phyloP scores from a whole-genome alignment of 2,113 vertebrate species.

The Callaeas wilsoni region DNA sequence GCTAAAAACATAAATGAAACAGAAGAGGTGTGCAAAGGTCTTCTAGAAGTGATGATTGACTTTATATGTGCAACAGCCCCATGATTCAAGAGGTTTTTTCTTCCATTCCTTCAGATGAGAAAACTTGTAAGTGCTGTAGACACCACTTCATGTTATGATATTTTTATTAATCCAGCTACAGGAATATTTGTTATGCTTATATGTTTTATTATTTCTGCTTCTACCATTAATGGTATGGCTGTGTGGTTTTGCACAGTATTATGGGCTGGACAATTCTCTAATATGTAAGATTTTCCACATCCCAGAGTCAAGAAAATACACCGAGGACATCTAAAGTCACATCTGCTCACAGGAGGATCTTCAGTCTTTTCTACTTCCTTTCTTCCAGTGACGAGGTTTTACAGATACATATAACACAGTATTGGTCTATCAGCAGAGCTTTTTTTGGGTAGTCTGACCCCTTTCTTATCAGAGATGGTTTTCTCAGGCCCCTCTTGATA shows the following conservation, averaged over 20 bases:
- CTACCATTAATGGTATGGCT: background rate
- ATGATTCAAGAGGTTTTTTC: background rate
- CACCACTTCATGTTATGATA: background rate
- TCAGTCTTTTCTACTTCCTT: background rate
- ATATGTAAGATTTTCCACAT: background rate
- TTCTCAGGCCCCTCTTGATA: background rate
- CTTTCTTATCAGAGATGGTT: background rate
- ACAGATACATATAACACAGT: accelerated
- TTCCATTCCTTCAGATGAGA: background rate
- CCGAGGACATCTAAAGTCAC: accelerated
- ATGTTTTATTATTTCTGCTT: background rate
- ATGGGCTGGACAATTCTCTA: background rate
- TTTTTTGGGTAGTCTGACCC: background rate
- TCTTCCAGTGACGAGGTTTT: background rate
- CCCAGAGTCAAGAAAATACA: background rate
- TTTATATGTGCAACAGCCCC: background rate
- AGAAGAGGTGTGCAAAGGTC: background rate
- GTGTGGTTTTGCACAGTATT: background rate
- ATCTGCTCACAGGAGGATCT: background rate
- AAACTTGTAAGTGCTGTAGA: background rate
- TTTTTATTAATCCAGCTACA: background rate
- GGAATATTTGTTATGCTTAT: background rate
- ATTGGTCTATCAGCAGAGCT: background rate
- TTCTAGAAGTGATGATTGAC: background rate
- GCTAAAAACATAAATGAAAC: background rate